Evolutionary conservation across 2,797 vertebrate genomes (phyloP), one percentile per base, ranked within the genome.

Genomic region (Argentina silus): DNA sequence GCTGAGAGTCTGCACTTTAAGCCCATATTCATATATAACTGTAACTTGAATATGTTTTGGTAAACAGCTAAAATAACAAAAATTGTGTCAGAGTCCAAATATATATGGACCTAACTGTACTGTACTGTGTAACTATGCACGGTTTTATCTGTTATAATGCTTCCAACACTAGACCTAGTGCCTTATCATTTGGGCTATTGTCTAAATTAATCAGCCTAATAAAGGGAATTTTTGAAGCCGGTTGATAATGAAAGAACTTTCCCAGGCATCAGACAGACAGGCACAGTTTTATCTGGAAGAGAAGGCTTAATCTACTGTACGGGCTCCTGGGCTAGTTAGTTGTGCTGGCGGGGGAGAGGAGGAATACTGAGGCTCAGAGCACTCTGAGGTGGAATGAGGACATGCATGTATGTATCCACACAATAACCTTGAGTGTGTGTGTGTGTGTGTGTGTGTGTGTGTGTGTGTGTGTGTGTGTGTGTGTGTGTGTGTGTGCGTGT

Each of bases 291-390:
- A 48, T 51, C 75, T 70, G 43, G 68, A 66, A 82, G 55, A 67
- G 72, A 81, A 51, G 60, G 67, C 7, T 27, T 78, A 75, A 83
- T 85, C 81, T 79, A 78, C 83, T 82, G 76, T 72, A 72, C 67
- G 62, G 77, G 83, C 80, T 78, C 21, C 7, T 72, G 81, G 70
- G 79, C 82, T 14, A 84, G 83, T 81, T 85, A 83, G 72, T 74
- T 68, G 55, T 76, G 77, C 75, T 74, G 79, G 85, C 87, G 3
- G 51, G 42, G 45, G 45, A 82, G 61, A 19, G 7, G 56, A 61
- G 23, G n/a, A 45, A 68, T 59, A 72, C 66, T 64, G 78, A 77
- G 86, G 69, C n/a, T 36, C 27, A 36, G 27, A 36, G 2, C 27
- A 36, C 27, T 36, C 27, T 4, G 4, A 36, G 27, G 27, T 36